Evolutionary conservation across 1,140 invertebrate species (phyloP), one percentile per base, ranked within the genome.

Genomic region (Cydia pomonella): DNA sequence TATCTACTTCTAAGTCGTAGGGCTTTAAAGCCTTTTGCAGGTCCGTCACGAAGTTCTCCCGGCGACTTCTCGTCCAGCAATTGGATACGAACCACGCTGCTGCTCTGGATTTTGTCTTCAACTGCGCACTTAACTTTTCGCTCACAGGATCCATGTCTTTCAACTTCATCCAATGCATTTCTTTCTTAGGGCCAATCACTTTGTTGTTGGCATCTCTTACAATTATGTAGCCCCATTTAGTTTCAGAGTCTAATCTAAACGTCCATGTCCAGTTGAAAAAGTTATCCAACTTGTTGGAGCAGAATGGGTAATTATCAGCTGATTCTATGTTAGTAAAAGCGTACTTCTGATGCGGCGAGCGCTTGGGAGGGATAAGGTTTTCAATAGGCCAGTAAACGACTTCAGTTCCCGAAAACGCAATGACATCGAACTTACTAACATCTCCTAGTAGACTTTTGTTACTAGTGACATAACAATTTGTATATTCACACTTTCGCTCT

Each of bases 21-120:
- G 85, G 83, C 13, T 83, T 75, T 38, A 97, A 93, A 76, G 94
- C 88, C 53, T 93, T 91, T 69, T 93, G 78, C 1, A 97, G 88
- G 73, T 95, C 87, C 29, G 83, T 77, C 0, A 94, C 95, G 80
- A 94, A 96, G 0, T 84, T 73, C 78, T 95, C 90, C 10, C 96
- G 87, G 4, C 87, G 87, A 78, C 94, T 95, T 25, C 79, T 84
- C 0, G 94, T 92, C 3, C 84, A 33, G 80, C 96, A 97, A 82
- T 96, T 95, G 27, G 95, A 95, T 1, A 96, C 95, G 78, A 96
- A 94, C 95, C 95, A 96, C 5, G 94, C 94, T 0, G 94, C 94
- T 18, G 92, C 86, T 83, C 91, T 94, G 6, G 75, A 92, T 79
- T 94, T 93, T 9, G 77, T 92, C 73, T 83, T 93, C 50, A 94